Conservation (phyloP, 2,888 invertebrate species). For the Eristalis intricaria region DNA sequence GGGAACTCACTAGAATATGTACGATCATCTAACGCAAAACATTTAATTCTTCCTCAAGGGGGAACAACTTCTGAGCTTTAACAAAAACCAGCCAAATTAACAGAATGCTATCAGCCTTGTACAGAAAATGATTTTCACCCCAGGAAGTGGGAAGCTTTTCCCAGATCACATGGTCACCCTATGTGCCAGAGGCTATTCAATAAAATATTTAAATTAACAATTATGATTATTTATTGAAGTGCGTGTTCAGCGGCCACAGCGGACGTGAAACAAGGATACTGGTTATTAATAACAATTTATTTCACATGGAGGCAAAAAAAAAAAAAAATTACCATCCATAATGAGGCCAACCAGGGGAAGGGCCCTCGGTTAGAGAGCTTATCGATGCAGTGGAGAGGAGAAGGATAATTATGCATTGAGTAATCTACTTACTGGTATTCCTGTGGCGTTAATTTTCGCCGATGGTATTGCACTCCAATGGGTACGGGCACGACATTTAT, state of each 20-base stretch:
- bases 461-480: slow-evolving; percentile 80
- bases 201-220: slow-evolving; percentile 57
- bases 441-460: slow-evolving; percentile 80
- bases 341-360: neutral
- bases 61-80: no score
- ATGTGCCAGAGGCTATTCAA: neutral
- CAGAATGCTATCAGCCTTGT: neutral
- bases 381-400: neutral
- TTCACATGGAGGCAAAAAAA: no score
- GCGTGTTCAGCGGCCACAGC: slow-evolving; percentile 23
- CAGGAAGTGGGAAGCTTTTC: neutral
- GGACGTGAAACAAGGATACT: neutral
- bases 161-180: neutral
- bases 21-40: no score
- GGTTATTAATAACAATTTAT: slow-evolving; percentile 29
- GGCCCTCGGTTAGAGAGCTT: neutral
- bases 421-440: slow-evolving; percentile 79
- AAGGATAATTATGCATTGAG: slow-evolving; percentile 26
- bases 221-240: slow-evolving; percentile 58
- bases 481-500: slow-evolving; percentile 81
- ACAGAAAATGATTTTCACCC: neutral
- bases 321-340: neutral
- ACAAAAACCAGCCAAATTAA: neutral
- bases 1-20: no score
- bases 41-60: no score